phyloP scores from a whole-genome alignment of 2,888 invertebrate species.

The Eudemis profundana region DNA sequence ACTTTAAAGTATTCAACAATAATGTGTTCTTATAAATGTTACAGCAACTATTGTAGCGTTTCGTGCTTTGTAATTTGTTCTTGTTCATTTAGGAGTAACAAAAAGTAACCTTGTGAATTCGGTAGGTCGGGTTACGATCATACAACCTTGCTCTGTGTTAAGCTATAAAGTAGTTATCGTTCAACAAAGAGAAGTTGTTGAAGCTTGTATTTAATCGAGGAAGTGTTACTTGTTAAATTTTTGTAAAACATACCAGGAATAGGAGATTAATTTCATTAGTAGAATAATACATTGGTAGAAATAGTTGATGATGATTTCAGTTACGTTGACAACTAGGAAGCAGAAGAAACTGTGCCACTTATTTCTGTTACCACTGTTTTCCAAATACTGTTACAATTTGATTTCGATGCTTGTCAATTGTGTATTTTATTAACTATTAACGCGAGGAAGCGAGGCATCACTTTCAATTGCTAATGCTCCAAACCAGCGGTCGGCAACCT shows the following conservation, averaged over 20 bases:
- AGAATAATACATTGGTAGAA: not conserved
- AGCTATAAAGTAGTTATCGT: slow-evolving; percentile 36
- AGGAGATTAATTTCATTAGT: not conserved
- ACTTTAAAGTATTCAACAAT: slow-evolving; percentile 22
- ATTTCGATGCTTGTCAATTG: not conserved
- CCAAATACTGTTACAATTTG: not conserved
- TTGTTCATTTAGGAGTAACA: slow-evolving; percentile 58
- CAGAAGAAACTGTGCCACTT: too few species aligned
- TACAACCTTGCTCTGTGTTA: slow-evolving; percentile 37
- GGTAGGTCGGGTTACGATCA: slow-evolving; percentile 47
- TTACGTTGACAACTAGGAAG: too few species aligned
- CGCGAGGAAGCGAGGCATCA: too few species aligned
- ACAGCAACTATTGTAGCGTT: slow-evolving; percentile 34
- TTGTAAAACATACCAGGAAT: not conserved
- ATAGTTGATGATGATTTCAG: too few species aligned
- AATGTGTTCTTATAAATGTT: slow-evolving; percentile 19
- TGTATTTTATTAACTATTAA: too few species aligned
- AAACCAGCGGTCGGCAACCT: too few species aligned
- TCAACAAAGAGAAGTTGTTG: slow-evolving; percentile 34
- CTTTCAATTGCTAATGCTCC: too few species aligned
- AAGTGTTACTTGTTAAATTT: slow-evolving; percentile 27
- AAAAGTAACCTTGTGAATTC: slow-evolving; percentile 60
- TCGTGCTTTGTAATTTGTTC: slow-evolving; percentile 48
- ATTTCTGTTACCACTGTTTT: not conserved
- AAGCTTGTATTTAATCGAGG: slow-evolving; percentile 42